phyloP scores from a whole-genome alignment of 2,113 vertebrate species.

The Silurus asotus region DNA sequence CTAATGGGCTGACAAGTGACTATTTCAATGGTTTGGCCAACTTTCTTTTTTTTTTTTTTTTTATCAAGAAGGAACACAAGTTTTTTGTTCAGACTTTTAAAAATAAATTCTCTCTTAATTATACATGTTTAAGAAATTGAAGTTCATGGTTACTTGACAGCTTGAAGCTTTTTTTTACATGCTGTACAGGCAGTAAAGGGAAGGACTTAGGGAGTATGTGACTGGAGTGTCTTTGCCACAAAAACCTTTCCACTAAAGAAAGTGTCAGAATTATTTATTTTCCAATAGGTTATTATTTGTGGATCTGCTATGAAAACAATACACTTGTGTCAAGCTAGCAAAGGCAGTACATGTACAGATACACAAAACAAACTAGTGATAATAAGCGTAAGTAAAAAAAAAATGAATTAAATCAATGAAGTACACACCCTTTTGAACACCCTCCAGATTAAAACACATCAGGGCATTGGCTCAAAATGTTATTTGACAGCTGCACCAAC shows the following conservation, averaged over 20 bases:
- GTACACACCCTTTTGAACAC: neutral
- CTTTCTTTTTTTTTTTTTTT: neutral
- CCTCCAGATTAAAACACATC: too few species aligned
- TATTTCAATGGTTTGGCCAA: neutral
- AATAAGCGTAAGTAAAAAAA: too few species aligned
- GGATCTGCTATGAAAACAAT: neutral
- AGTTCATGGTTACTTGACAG: neutral
- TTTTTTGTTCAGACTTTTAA: neutral
- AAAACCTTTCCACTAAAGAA: neutral
- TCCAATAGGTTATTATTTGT: too few species aligned
- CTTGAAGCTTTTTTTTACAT: neutral
- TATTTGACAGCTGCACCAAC: too few species aligned
- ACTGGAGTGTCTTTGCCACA: neutral
- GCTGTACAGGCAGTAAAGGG: neutral
- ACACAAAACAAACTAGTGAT: neutral
- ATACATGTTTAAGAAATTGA: neutral
- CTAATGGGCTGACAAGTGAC: neutral
- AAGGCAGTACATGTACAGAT: neutral
- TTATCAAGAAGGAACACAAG: neutral
- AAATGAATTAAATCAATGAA: too few species aligned
- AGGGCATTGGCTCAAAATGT: too few species aligned
- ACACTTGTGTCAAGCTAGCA: neutral
- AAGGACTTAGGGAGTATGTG: neutral
- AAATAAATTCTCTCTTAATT: neutral
- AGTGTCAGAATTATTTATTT: neutral